Evolutionary conservation across 1,140 invertebrate genomes (phyloP).

Genomic region (Pentalonia nigronervosa): DNA sequence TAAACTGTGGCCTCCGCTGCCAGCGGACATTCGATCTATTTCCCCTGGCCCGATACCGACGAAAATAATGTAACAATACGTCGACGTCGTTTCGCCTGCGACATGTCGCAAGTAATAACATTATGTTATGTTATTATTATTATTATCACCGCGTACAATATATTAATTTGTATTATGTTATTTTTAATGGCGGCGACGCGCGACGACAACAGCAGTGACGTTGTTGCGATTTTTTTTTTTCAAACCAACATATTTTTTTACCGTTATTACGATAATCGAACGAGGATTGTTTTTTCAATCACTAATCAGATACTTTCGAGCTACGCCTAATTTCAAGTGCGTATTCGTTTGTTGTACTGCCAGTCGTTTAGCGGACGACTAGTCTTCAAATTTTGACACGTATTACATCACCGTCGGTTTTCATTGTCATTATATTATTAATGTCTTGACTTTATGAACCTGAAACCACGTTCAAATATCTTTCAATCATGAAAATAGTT

Average conservation of each 20-base stretch:
- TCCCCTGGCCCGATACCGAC: background rate
- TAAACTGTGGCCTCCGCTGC: background rate
- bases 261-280: background rate
- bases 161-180: slow-evolving; percentile 18
- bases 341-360: background rate
- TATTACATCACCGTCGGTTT: background rate
- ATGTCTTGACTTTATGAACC: background rate
- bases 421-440: background rate
- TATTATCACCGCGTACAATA: background rate
- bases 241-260: background rate
- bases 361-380: background rate
- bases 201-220: background rate
- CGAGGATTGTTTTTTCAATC: background rate
- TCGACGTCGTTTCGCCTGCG: background rate
- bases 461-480: background rate
- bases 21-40: background rate
- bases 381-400: background rate
- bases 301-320: background rate
- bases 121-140: background rate
- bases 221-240: background rate
- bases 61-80: background rate
- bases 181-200: background rate
- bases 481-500: background rate
- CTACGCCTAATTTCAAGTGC: background rate
- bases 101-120: background rate